phyloP scores from a whole-genome alignment of 2,113 vertebrate genomes.

The Odontesthes bonariensis region DNA sequence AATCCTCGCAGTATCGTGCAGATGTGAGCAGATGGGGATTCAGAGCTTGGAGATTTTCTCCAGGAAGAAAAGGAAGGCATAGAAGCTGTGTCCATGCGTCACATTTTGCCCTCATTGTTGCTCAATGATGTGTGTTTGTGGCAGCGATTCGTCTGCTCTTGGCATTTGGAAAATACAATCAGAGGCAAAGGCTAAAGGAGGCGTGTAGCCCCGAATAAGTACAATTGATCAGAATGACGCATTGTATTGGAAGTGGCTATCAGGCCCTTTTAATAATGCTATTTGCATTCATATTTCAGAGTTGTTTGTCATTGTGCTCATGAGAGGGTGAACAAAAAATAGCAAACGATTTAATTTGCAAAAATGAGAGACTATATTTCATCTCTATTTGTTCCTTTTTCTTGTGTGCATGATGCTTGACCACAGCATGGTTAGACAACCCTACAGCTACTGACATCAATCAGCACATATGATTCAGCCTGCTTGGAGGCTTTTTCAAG shows the following conservation, averaged over 20 bases:
- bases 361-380: slow-evolving; percentile 51
- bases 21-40: slow-evolving; percentile 29
- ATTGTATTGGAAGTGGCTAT: slow-evolving; percentile 69
- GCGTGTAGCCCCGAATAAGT: slow-evolving; percentile 67
- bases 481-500: slow-evolving; percentile 25
- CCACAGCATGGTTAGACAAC: neutral
- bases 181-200: slow-evolving; percentile 70
- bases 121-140: slow-evolving; percentile 71
- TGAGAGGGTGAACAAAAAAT: slow-evolving; percentile 51
- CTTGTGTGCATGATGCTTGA: slow-evolving; percentile 24
- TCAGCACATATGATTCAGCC: neutral
- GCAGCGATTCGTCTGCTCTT: slow-evolving; percentile 68
- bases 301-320: slow-evolving; percentile 62
- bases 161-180: slow-evolving; percentile 82
- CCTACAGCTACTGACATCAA: neutral
- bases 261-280: slow-evolving; percentile 72
- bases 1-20: slow-evolving; percentile 30
- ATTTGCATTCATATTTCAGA: slow-evolving; percentile 69
- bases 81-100: slow-evolving; percentile 17
- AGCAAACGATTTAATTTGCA: slow-evolving; percentile 68
- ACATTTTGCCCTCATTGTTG: slow-evolving; percentile 69
- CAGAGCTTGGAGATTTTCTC: slow-evolving; percentile 11
- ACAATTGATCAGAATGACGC: slow-evolving; percentile 81
- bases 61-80: neutral
- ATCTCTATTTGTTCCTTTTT: slow-evolving; percentile 24